Evolutionary conservation across 2,113 vertebrate genomes (phyloP).

Genomic region (Brienomyrus brachyistius): DNA sequence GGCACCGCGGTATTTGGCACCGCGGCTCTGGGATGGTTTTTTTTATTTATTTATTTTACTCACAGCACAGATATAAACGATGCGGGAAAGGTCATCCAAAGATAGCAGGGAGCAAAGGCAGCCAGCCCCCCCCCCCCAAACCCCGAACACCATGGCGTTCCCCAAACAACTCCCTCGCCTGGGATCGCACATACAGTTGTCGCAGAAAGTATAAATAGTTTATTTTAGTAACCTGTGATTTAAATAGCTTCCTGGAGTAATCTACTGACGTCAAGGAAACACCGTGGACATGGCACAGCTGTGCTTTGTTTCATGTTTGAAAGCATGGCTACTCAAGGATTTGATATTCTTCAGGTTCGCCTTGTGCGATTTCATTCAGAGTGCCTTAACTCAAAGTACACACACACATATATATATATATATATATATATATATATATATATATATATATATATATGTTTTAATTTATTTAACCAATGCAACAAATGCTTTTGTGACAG

Average conservation of each 20-base stretch:
- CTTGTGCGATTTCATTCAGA: not conserved
- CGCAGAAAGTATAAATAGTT: not conserved
- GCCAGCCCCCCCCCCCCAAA: not conserved
- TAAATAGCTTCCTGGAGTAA: not conserved
- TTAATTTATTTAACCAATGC: not conserved
- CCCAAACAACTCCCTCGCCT: not conserved
- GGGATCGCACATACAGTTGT: not conserved
- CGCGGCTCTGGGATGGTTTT: not conserved
- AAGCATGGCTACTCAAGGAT: not conserved
- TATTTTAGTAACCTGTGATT: not conserved
- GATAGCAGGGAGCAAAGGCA: not conserved
- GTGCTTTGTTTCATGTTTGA: not conserved
- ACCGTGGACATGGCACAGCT: not conserved
- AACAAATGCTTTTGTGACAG: not conserved
- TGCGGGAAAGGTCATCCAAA: not conserved
- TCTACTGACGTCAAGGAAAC: not conserved
- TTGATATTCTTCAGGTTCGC: not conserved
- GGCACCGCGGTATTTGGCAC: not conserved
- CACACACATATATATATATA: no score
- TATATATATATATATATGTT: not conserved
- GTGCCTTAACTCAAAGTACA: not conserved
- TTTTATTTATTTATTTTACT: not conserved
- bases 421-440: not conserved
- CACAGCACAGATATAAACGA: not conserved
- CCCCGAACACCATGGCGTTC: not conserved